Base-by-base conservation (phyloP, 1,140 invertebrate species). In the Oncopeltus fasciatus region DNA sequence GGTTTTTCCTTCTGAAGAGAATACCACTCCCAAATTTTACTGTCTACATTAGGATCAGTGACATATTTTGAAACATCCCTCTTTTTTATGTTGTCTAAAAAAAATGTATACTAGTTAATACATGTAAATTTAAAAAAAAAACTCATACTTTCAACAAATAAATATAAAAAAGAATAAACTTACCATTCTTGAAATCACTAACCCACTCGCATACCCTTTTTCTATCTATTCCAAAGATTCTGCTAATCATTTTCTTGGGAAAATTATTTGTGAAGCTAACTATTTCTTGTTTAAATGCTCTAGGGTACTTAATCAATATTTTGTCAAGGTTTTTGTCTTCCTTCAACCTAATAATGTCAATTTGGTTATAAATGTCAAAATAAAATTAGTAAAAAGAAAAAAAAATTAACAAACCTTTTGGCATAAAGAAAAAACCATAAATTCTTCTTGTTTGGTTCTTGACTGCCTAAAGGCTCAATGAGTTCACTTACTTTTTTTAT, bases 131-230 rank as follows among this genome's bases (percentile, higher is more conserved):
- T 38, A 60, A 9, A 27, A 16, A 28, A n/a, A n/a, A n/a, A n/a
- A n/a, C n/a, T n/a, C n/a, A n/a, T n/a, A n/a, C n/a, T n/a, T n/a
- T n/a, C n/a, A n/a, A n/a, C n/a, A n/a, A n/a, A n/a, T n/a, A n/a
- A n/a, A n/a, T n/a, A n/a, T n/a, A n/a, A n/a, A n/a, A n/a, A n/a
- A n/a, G 14, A 53, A 4, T 31, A 20, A 33, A 5, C 38, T 63
- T 44, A 60, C 60, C 51, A 33, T 57, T 61, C 9, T 24, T n/a
- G 33, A 43, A 38, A n/a, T 47, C 24, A 28, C 43, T 43, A 9
- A 38, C 44, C 71, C 71, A 72, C 14, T 71, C 70, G 49, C 65
- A 68, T 1, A 72, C 67, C 27, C 70, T 59, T 58, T 67, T 68
- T 29, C 71, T 63, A 29, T 68, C 68, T 20, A 72, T 65, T 46